Conservation (phyloP, 2,797 vertebrate species). For the Sebastes vulpes region DNA sequence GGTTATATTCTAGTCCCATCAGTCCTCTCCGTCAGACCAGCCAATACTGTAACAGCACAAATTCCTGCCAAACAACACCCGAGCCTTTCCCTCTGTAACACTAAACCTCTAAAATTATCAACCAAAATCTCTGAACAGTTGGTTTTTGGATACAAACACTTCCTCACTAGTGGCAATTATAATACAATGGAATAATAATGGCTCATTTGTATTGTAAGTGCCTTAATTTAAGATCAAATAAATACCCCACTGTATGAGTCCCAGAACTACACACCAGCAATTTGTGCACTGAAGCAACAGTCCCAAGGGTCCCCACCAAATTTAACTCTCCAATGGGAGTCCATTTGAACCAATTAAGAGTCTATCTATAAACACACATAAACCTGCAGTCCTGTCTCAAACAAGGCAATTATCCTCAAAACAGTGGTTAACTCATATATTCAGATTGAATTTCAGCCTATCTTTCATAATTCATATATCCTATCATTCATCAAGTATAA, state of each 20-base stretch:
- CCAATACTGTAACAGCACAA: constrained; percentile 51
- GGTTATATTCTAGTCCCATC: constrained; percentile 25
- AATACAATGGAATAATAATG: neutral
- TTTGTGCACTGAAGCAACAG: constrained; percentile 1
- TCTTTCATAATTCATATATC: neutral
- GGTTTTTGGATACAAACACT: neutral
- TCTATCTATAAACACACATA: constrained; percentile 11
- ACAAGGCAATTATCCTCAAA: constrained; percentile 9
- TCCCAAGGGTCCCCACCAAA: neutral
- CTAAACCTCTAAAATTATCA: constrained; percentile 38
- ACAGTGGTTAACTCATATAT: neutral
- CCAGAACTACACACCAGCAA: neutral
- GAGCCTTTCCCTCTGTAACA: constrained; percentile 40
- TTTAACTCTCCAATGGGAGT: neutral
- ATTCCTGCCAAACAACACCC: constrained; percentile 53
- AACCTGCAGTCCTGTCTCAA: neutral
- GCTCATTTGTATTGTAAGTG: neutral
- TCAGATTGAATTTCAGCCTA: constrained; percentile 7
- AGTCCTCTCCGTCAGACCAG: neutral
- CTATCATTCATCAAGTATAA: constrained; percentile 34
- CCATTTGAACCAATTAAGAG: constrained; percentile 17
- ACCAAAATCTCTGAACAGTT: constrained; percentile 26
- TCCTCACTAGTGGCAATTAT: neutral
- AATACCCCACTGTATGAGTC: neutral
- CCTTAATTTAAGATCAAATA: constrained; percentile 4